These are phyloP conservation scores for Paracanthobrama guichenoti DNA, from an alignment of 2,113 vertebrate species.

Conservation along the genomic window DNA sequence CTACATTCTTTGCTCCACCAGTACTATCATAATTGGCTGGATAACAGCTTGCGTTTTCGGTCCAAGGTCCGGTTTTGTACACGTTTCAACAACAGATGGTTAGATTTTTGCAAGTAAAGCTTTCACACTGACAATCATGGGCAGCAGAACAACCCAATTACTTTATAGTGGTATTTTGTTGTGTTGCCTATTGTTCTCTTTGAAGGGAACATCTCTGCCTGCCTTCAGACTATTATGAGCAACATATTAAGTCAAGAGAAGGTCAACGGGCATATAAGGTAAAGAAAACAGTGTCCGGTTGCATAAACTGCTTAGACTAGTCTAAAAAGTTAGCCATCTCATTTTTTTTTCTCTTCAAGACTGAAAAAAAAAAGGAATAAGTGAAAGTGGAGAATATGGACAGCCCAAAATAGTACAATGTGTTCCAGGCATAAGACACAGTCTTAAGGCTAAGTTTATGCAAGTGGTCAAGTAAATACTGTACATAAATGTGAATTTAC, in stretches of 20 bases:
- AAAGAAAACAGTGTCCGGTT: background rate
- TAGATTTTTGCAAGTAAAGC: conserved; percentile 68
- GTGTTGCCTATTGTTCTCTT: conserved; percentile 34
- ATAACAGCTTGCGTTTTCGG: conserved; percentile 67
- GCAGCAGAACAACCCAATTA: conserved; percentile 63
- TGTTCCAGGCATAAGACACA: too few relatives aligned
- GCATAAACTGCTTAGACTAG: too few relatives aligned
- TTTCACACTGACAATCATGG: conserved; percentile 67
- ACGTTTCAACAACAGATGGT: conserved; percentile 77
- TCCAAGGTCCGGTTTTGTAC: conserved; percentile 76
- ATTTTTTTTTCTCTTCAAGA: too few relatives aligned
- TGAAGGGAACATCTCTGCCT: conserved; percentile 33
- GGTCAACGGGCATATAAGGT: background rate
- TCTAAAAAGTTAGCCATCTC: too few relatives aligned
- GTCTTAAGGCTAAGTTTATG: too few relatives aligned
- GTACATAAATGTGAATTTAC: too few relatives aligned
- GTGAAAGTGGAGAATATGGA: too few relatives aligned
- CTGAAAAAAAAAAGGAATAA: too few relatives aligned
- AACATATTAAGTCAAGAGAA: conserved; percentile 27
- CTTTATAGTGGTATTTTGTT: conserved; percentile 42
- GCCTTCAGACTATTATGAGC: conserved; percentile 41
- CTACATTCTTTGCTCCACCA: conserved; percentile 49
- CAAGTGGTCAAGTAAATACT: too few relatives aligned
- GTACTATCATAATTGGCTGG: conserved; percentile 62
- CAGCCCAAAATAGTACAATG: too few relatives aligned